These are phyloP conservation scores for Anser cygnoides DNA, from an alignment of 2,113 vertebrate species.

Conservation along the genomic window DNA sequence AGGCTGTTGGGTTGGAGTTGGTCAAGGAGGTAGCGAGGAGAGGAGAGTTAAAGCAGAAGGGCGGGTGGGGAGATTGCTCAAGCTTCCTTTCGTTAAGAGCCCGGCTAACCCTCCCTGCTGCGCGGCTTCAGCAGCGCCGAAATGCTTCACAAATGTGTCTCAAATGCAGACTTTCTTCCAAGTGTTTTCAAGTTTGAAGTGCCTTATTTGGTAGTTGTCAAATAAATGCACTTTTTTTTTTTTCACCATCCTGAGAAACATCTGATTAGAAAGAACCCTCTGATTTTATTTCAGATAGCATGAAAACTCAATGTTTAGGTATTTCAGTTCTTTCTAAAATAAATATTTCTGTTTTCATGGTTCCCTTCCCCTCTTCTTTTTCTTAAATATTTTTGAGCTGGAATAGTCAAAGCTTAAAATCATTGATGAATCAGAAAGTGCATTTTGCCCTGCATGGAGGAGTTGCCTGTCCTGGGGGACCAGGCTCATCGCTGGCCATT, in stretches of 20 bases:
- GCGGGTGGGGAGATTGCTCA: not conserved
- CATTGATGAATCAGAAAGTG: not conserved
- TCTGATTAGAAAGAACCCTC: not conserved
- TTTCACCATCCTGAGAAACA: not conserved
- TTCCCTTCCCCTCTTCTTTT: not conserved
- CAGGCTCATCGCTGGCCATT: not conserved
- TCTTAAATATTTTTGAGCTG: not conserved
- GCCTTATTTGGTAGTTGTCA: not conserved
- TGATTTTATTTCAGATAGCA: not conserved
- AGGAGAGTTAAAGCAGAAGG: not conserved
- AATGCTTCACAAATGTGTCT: not conserved
- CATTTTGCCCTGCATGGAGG: not conserved
- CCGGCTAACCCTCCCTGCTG: not conserved
- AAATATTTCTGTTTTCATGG: not conserved
- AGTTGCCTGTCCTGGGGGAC: not conserved
- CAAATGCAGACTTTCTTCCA: not conserved
- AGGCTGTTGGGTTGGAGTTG: rapidly evolving
- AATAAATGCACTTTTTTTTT: not conserved
- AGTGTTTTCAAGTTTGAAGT: not conserved
- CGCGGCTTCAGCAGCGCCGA: not conserved
- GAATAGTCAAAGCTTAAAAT: not conserved
- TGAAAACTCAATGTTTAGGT: not conserved
- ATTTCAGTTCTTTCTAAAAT: not conserved
- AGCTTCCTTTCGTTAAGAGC: not conserved
- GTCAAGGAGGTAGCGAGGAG: not conserved